These are phyloP conservation scores for Buathra laborator DNA, from an alignment of 2,888 invertebrate genomes.

Conservation along the genomic window DNA sequence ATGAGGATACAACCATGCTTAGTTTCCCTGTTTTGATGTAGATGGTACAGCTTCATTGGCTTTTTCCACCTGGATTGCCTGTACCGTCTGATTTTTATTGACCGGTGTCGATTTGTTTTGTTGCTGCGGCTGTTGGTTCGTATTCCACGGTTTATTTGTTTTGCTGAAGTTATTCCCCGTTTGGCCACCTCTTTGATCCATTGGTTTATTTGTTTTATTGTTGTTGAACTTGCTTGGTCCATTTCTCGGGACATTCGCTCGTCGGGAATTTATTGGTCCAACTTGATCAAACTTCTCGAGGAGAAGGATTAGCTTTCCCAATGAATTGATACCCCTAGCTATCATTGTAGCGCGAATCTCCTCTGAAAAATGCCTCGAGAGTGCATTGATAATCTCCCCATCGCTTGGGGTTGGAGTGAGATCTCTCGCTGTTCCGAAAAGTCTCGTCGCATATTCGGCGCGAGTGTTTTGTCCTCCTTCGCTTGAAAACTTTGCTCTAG, in stretches of 20 bases:
- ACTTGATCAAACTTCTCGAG: not conserved
- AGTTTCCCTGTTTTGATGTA: not conserved
- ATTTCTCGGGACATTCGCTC: not conserved
- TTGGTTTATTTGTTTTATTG: too few relatives aligned
- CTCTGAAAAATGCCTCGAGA: constrained; percentile 24
- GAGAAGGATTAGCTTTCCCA: not conserved
- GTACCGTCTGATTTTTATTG: not conserved
- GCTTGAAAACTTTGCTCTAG: not conserved
- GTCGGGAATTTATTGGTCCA: not conserved
- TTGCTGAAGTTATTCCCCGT: too few relatives aligned
- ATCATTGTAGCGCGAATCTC: not conserved
- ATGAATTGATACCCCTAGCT: not conserved
- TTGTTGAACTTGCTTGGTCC: too few relatives aligned
- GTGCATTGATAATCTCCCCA: not conserved
- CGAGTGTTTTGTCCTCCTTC: not conserved
- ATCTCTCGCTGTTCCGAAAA: not conserved
- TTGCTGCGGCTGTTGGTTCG: too few relatives aligned
- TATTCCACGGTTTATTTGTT: too few relatives aligned
- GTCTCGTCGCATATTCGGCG: constrained; percentile 13
- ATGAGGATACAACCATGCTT: not conserved
- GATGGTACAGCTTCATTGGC: not conserved
- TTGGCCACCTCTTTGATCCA: too few relatives aligned
- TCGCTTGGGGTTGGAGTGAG: not conserved
- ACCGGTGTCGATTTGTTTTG: too few relatives aligned
- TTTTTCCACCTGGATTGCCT: not conserved